Conservation (phyloP, 2,797 vertebrate species). For the Allobates femoralis region DNA sequence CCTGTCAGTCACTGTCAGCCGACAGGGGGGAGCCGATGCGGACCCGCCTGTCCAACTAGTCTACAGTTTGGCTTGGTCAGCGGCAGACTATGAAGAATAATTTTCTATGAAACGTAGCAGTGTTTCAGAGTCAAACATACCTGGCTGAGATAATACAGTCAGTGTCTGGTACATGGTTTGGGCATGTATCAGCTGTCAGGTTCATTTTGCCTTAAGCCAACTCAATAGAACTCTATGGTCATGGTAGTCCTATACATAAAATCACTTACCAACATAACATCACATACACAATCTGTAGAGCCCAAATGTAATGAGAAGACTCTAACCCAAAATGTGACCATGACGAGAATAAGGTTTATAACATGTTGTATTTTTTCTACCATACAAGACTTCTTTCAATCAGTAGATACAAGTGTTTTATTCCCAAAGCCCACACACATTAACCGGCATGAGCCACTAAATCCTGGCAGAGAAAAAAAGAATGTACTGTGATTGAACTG, state of each 20-base stretch:
- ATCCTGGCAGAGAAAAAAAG: neutral
- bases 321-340: neutral
- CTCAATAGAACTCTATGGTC: neutral
- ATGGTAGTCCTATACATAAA: neutral
- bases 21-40: too few species aligned
- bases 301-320: neutral
- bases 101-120: too few species aligned
- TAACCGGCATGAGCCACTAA: neutral
- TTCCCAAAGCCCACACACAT: slow-evolving; percentile 1
- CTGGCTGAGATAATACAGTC: too few species aligned
- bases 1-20: too few species aligned
- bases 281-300: neutral
- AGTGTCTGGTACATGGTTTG: too few species aligned
- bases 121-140: too few species aligned
- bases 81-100: too few species aligned
- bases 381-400: neutral
- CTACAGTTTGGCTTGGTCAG: too few species aligned
- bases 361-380: neutral
- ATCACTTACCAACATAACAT: neutral
- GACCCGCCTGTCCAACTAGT: too few species aligned
- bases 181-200: too few species aligned
- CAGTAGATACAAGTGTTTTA: neutral
- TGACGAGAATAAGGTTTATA: neutral
- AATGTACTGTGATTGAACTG: slow-evolving; percentile 6
- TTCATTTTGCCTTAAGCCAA: neutral